Evolutionary conservation across 2,888 invertebrate genomes (phyloP), one percentile per base, ranked within the genome.

Genomic region (Drosophila recens): DNA sequence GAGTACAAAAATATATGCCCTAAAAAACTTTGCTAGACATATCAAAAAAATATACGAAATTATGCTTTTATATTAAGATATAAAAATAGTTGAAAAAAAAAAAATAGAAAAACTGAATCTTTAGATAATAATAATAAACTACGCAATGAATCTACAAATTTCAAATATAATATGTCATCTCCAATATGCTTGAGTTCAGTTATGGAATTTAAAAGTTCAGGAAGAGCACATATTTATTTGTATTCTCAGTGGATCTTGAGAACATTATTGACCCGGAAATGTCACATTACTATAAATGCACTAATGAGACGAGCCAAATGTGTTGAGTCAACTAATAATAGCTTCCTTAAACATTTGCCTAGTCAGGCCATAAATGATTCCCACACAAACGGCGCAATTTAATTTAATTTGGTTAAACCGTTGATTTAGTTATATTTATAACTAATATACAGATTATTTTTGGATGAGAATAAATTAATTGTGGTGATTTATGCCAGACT

Each of bases 391-490:
- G 38, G 43, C 43, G 58, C 49, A 61, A 62, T 53, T 66, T 57
- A 56, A 57, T 53, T 56, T 17, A 40, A 43, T 42, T 43, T 53
- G 54, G 49, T 56, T 56, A 63, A 54, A 52, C 48, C 54, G 33
- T 48, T 43, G 20, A 61, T 48, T 30, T 17, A 33, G 49, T 43
- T 54, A 13, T 54, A 23, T 9, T 13, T 15, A 23, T 9, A 15
- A 13, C 34, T 54, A 62, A 15, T 53, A 51, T 38, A 38, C 15
- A 17, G 20, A 40, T 38, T 36, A 27, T 49, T 20, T 11, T 27
- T 46, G 71, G 59, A 72, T 67, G 17, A 62, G 67, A 67, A 75
- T 70, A 75, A 61, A 36, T 45, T 53, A 48, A 68, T 64, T 57
- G 43, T 10, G 38, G 9, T 45, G 46, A 51, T 68, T 69, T 74